These are phyloP conservation scores for Dyspetes luteomarginatus DNA, from an alignment of 2,888 invertebrate species.

Conservation along the genomic window DNA sequence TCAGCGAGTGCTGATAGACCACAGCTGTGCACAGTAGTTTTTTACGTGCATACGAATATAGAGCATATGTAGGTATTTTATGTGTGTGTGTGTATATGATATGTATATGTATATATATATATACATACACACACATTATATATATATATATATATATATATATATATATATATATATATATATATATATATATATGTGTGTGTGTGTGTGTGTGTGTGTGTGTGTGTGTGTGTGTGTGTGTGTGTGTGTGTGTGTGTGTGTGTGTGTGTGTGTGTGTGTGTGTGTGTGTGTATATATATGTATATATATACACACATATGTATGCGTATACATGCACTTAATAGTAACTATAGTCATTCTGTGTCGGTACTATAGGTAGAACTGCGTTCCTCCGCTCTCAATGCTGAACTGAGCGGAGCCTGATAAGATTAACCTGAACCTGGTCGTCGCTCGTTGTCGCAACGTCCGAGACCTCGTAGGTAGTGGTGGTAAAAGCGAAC, in stretches of 20 bases:
- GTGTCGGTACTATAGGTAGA: not conserved
- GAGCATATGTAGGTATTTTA: too few species aligned
- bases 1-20: slow-evolving; percentile 20
- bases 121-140: not conserved
- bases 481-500: slow-evolving; percentile 29
- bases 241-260: too few species aligned
- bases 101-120: not conserved
- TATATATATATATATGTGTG: not conserved
- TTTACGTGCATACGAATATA: too few species aligned
- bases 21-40: slow-evolving; percentile 20
- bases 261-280: not conserved
- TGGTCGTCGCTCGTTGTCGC: slow-evolving; percentile 38
- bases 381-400: slow-evolving; percentile 25
- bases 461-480: slow-evolving; percentile 12
- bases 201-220: not conserved
- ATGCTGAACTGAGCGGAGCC: slow-evolving; percentile 32
- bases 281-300: not conserved
- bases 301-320: not conserved
- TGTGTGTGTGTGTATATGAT: too few species aligned
- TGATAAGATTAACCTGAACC: slow-evolving; percentile 60
- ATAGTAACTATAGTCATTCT: not conserved
- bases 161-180: not conserved
- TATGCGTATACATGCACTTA: not conserved
- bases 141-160: not conserved
- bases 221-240: not conserved